phyloP scores from a whole-genome alignment of 2,797 vertebrate genomes.

The Poecile montanus region DNA sequence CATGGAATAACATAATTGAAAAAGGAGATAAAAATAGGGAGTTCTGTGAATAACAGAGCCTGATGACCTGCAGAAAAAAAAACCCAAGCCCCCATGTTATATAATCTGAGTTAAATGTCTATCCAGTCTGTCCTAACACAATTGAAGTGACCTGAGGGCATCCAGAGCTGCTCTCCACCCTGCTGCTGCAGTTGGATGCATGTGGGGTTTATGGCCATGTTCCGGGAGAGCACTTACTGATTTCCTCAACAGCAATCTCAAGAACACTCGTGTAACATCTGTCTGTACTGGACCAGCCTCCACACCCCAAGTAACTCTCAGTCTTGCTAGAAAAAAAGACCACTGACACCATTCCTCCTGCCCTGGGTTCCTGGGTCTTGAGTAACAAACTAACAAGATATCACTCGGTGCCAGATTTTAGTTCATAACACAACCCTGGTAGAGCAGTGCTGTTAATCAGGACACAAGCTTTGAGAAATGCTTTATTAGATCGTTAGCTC shows the following conservation, averaged over 20 bases:
- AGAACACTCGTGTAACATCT: neutral
- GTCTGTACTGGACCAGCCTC: neutral
- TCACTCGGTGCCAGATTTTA: neutral
- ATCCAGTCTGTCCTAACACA: neutral
- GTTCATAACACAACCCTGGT: neutral
- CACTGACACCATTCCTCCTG: neutral
- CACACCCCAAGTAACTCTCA: neutral
- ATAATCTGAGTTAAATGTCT: neutral
- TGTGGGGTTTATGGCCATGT: neutral
- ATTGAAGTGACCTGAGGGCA: neutral
- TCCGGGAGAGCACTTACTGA: neutral
- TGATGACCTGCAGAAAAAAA: neutral
- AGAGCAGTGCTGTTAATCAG: accelerated
- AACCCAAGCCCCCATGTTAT: accelerated
- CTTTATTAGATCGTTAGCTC: neutral
- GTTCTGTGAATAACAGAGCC: neutral
- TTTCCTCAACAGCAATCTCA: neutral
- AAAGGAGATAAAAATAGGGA: neutral
- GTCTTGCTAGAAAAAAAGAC: neutral
- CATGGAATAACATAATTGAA: neutral
- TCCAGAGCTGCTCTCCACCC: neutral
- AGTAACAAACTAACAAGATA: neutral
- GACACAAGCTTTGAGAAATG: neutral
- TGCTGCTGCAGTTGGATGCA: neutral
- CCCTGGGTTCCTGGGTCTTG: neutral